Conservation (phyloP, 2,113 vertebrate species). For the Arothron firmamentum region DNA sequence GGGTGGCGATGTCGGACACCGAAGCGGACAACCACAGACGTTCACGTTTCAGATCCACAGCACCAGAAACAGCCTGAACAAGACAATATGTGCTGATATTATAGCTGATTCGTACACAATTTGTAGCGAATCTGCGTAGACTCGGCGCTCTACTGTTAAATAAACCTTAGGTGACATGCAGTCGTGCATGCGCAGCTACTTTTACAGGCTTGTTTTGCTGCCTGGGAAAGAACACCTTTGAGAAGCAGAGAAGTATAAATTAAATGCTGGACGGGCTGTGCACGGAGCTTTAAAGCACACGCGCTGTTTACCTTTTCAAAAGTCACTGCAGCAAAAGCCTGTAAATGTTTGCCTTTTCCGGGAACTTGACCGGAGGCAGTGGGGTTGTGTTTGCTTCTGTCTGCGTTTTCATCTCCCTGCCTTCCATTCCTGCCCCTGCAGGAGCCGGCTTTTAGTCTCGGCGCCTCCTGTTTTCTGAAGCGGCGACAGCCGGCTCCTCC, state of each 20-base stretch:
- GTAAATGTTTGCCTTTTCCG: background rate
- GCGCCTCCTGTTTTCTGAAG: slow-evolving; percentile 9
- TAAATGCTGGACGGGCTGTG: background rate
- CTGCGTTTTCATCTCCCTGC: slow-evolving; percentile 25
- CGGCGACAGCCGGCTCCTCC: background rate
- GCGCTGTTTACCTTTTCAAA: background rate
- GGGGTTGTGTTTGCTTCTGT: slow-evolving; percentile 16
- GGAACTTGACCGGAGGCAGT: slow-evolving; percentile 2
- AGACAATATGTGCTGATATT: background rate
- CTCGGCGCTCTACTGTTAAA: too few relatives aligned
- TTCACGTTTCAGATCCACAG: too few relatives aligned
- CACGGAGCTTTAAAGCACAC: background rate
- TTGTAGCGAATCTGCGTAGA: too few relatives aligned
- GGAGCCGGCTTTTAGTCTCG: slow-evolving; percentile 55
- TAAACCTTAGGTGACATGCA: too few relatives aligned
- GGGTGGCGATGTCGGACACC: slow-evolving; percentile 39
- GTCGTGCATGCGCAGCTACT: background rate
- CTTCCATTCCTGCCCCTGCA: slow-evolving; percentile 35
- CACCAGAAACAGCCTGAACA: too few relatives aligned
- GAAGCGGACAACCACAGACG: too few relatives aligned
- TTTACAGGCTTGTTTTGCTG: background rate
- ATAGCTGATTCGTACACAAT: background rate
- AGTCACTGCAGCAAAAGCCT: slow-evolving; percentile 6
- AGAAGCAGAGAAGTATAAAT: background rate
- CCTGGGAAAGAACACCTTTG: background rate